Base-by-base conservation (phyloP, 1,140 invertebrate species). In the Neoseiulus cucumeris region DNA sequence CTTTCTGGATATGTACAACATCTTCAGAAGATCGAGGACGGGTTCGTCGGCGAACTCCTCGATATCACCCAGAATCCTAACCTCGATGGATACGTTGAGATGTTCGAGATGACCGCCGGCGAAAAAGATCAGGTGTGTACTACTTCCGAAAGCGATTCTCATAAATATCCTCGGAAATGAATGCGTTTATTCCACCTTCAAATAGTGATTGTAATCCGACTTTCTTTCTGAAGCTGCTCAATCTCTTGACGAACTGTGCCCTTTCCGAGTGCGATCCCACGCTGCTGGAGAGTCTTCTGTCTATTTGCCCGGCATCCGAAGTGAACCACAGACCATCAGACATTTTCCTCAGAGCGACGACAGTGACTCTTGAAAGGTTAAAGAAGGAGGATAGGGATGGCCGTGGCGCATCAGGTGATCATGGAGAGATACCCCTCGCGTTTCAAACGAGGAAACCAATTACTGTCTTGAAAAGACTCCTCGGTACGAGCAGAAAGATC, bases 361-460 rank as follows among this genome's bases (percentile, higher is more conserved):
- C 14, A 25, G 25, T 59, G 25, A 33, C 22, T 1, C 6, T 59
- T 12, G 51, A 59, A 14, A 59, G 51, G 33, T 25, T 59, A 9
- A 33, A 17, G 9, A 59, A 59, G 22, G 51, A 59, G 22, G 22
- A 59, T n/a, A 25, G 22, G 2, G 51, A 25, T 25, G 22, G 51
- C 9, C 33, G 33, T 6, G 4, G 51, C 14, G 33, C 4, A 39
- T 39, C 9, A 4, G 33, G 9, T 6, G 33, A 39, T 39, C 4
- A 39, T 9, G 51, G 22, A 20, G 25, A 17, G 1, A 59, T 59
- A 29, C 51, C 14, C 14, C 33, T 59, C 14, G 51, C 51, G 33
- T 59, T 59, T 59, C 51, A 25, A 20, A 59, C 51, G 22, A n/a
- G 51, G 51, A 59, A 59, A 25, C 51, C 51, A 1, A 59, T 59